A percentile compares a stretch with the other conserved stretches of the same genome.
Conservation (phyloP, 35 echinoderm and acorn worm species). For the Lytechinus pictus region DNA sequence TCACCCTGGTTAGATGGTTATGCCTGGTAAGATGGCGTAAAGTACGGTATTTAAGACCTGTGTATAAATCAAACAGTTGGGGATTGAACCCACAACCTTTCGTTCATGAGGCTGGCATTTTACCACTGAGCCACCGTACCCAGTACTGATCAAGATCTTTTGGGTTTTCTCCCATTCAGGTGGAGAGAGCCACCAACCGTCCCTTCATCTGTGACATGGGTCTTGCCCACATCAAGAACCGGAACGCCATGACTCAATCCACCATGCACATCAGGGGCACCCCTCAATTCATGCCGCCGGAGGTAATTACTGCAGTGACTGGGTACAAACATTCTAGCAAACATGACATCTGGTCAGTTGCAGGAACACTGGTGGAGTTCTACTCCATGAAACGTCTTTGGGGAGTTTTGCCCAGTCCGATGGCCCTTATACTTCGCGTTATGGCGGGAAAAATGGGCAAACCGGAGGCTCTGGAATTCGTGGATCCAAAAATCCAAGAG, state of each 20-base stretch:
- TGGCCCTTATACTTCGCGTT: background rate
- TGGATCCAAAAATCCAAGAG: background rate
- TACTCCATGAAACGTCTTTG: background rate
- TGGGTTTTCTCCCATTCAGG: background rate
- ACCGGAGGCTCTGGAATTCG: background rate
- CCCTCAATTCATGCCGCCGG: constrained; percentile 19
- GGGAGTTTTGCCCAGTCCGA: background rate
- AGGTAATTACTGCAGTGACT: background rate
- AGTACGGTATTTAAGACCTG: too few species aligned
- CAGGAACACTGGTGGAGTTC: constrained; percentile 29
- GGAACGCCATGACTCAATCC: background rate
- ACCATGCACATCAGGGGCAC: background rate
- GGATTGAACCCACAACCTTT: too few species aligned
- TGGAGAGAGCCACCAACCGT: background rate
- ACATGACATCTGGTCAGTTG: constrained; percentile 41
- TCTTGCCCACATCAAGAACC: constrained; percentile 50
- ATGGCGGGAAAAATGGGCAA: background rate
- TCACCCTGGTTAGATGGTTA: too few species aligned
- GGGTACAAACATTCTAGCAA: background rate
- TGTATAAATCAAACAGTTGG: too few species aligned
- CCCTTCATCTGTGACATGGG: constrained; percentile 38
- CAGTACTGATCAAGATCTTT: too few species aligned
- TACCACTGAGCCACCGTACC: too few species aligned
- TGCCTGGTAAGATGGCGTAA: too few species aligned
- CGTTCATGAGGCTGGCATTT: too few species aligned